Evolutionary conservation across 1,140 invertebrate species (phyloP), one percentile per base, ranked within the genome.

Genomic region (Pogonomyrmex californicus): DNA sequence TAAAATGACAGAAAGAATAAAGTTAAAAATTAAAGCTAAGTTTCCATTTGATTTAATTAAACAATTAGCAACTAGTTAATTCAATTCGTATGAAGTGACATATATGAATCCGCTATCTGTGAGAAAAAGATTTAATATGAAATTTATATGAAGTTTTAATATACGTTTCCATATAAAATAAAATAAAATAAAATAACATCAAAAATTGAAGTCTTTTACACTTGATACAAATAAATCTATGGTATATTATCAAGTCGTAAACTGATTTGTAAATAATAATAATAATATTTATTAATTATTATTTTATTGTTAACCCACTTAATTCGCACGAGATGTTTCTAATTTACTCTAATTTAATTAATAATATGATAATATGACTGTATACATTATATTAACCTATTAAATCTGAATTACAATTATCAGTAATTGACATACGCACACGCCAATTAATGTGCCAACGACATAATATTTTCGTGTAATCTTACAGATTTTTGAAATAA

Each of bases 261-360:
- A 49, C 36, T 36, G n/a, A 0, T 5, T 65, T 44, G 44, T 1
- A 76, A 12, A 65, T 51, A 41, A 30, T 23, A 23, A 23, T 23
- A 23, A 23, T 23, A 23, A 23, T 23, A 58, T 58, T 58, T 58
- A 23, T 23, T 1, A 58, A 44, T 5, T 9, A 33, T 68, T 81
- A 81, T 33, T 56, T 33, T 23, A 78, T 47, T 51, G 17, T 65
- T 23, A 12, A 62, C 14, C 5, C 41, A 44, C 23, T 23, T 41
- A 70, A 70, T 71, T 83, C 79, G 66, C 79, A 83, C 79, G 79
- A 83, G 66, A 73, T 83, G 68, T 83, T 44, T 41, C 4, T 60
- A 47, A 58, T 36, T 9, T 38, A 73, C 44, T 30, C 14, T 33
- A 60, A 44, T 12, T 54, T 54, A 70, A 58, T 44, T 10, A 7